These are phyloP conservation scores for Homalodisca vitripennis DNA, from an alignment of 1,140 invertebrate genomes.

Conservation along the genomic window DNA sequence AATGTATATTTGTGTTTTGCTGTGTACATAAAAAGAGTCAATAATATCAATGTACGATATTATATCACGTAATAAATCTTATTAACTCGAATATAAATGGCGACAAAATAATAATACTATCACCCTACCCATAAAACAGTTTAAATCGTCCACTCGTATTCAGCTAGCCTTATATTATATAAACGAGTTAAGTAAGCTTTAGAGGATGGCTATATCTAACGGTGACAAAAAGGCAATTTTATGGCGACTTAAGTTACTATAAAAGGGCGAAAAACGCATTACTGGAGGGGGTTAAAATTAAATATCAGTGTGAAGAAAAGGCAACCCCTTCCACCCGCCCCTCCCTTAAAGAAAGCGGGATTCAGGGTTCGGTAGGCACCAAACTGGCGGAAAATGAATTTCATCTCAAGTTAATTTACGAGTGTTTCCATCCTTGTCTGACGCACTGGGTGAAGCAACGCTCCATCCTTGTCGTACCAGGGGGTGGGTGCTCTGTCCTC, in stretches of 20 bases:
- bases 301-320: slow-evolving; percentile 22
- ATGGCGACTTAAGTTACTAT: slow-evolving; percentile 24
- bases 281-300: slow-evolving; percentile 15
- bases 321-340: background rate
- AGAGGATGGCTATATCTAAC: slow-evolving; percentile 10
- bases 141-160: no score
- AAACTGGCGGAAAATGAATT: slow-evolving; percentile 38
- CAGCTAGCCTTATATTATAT: no score
- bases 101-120: no score
- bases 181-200: no score
- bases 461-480: no score
- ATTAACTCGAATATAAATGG: no score
- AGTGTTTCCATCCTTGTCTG: slow-evolving; percentile 27
- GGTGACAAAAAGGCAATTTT: slow-evolving; percentile 20
- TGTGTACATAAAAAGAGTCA: no score
- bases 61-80: no score
- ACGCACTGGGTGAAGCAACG: background rate
- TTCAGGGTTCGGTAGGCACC: slow-evolving; percentile 24
- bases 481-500: background rate
- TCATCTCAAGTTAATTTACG: slow-evolving; percentile 37
- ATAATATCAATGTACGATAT: no score
- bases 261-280: slow-evolving; percentile 15
- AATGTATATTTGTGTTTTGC: no score
- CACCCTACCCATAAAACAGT: no score
- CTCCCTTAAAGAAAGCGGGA: slow-evolving; percentile 5